Conservation (phyloP, 2,888 invertebrate species). For the Pristionchus arcanus region DNA sequence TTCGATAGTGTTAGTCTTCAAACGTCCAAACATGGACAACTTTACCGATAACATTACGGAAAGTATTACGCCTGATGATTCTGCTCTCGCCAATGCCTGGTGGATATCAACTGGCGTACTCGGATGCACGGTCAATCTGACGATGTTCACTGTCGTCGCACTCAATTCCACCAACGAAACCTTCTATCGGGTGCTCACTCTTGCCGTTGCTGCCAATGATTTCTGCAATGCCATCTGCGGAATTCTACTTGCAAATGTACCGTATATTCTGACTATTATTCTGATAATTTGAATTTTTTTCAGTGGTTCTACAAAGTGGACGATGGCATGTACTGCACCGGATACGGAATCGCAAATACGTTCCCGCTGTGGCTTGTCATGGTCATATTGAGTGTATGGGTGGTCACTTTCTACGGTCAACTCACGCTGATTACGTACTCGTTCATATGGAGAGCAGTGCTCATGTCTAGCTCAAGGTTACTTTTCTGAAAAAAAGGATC, state of each 20-base stretch:
- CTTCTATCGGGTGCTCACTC: background rate
- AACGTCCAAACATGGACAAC: too few species aligned
- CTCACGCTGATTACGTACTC: background rate
- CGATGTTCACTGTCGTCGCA: background rate
- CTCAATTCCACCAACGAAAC: background rate
- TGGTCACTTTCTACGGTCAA: background rate
- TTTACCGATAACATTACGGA: too few species aligned
- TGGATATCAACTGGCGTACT: background rate
- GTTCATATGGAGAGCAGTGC: constrained; percentile 24
- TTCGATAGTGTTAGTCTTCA: too few species aligned
- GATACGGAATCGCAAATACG: too few species aligned
- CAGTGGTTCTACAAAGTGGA: too few species aligned
- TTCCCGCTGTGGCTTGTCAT: too few species aligned
- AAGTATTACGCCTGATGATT: background rate
- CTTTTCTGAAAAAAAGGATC: background rate
- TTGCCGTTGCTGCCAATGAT: background rate
- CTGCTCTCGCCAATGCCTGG: background rate
- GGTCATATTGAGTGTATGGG: too few species aligned
- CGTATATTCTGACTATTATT: too few species aligned
- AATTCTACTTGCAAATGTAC: background rate
- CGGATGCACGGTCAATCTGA: background rate
- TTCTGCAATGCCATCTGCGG: background rate
- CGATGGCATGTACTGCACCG: too few species aligned
- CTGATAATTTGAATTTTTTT: too few species aligned
- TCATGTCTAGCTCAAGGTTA: constrained; percentile 27